Base-by-base conservation (phyloP, 2,113 vertebrate genomes). In the Aptenodytes forsteri region DNA sequence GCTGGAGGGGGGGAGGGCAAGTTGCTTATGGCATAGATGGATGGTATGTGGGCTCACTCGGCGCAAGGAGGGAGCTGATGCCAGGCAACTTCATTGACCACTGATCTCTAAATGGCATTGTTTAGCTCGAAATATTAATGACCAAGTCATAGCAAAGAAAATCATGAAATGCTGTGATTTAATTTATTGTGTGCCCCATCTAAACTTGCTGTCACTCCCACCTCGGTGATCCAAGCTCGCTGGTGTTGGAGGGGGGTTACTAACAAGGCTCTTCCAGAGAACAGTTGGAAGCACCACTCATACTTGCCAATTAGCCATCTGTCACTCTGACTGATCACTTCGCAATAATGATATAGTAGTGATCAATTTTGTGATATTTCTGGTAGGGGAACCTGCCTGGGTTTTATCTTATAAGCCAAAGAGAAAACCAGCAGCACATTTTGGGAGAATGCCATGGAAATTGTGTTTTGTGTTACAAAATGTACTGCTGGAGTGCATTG, bases 301-400 rank as follows among this genome's bases (percentile, higher is more conserved):
- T 75, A 81, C 70, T 93, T 92, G 30, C 79, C 88, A 87, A 42
- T 92, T 86, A 91, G 67, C 87, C 64, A 81, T 69, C 91, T 91
- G 86, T 96, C 85, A 80, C 64, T 79, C 38, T 89, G 82, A 95
- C 76, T 85, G 87, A 92, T 97, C 78, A 46, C 67, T 97, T 96
- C 67, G 56, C 49, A 88, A 78, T 92, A 79, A 75, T 81, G 64
- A 91, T 70, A 81, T 8, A 79, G 38, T 47, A 72, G 58, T 87
- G 66, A 94, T 97, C 73, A 83, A 71, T 93, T 85, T 59, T 50
- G 47, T 61, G 49, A 36, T 82, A 70, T 76, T 85, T 96, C 50
- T 83, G 11, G 46, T 47, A 84, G 42, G 22, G 26, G 40, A 91
- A 72, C 55, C 66, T 92, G 50, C 46, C 90, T 56, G 49, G 58